Evolutionary conservation across 1,140 invertebrate species (phyloP).

Genomic region (Dendroctonus ponderosae): DNA sequence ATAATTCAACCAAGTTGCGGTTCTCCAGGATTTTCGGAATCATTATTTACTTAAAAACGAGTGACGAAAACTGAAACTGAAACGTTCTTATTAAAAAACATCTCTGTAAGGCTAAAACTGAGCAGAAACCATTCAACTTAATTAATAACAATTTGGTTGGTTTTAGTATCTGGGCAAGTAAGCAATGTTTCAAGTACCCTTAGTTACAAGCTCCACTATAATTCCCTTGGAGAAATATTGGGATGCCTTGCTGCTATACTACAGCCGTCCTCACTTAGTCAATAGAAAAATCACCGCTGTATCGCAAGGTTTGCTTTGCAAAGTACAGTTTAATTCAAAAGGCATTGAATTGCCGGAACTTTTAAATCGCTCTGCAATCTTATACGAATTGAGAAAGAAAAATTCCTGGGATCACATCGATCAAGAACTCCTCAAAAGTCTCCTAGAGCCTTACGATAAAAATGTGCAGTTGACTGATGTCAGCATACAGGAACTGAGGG

Average conservation of each 20-base stretch:
- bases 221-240: constrained; percentile 42
- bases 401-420: constrained; percentile 35
- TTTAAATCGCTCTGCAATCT: constrained; percentile 38
- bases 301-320: constrained; percentile 38
- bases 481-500: constrained; percentile 31
- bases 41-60: too few relatives aligned
- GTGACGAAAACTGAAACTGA: too few relatives aligned
- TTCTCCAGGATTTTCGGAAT: too few relatives aligned
- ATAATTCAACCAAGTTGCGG: too few relatives aligned
- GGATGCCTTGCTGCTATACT: constrained; percentile 42
- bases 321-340: constrained; percentile 36
- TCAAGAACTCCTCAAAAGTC: constrained; percentile 38
- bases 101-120: too few relatives aligned
- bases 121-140: too few relatives aligned
- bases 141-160: neutral
- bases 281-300: constrained; percentile 44
- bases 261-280: constrained; percentile 45
- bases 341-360: constrained; percentile 36
- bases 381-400: constrained; percentile 45
- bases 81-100: too few relatives aligned
- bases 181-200: constrained; percentile 44
- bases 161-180: constrained; percentile 42
- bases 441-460: constrained; percentile 45
- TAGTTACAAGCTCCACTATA: constrained; percentile 43
- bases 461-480: constrained; percentile 32